Conservation (phyloP, 1,140 invertebrate species). For the Leptopilina clavipes region DNA sequence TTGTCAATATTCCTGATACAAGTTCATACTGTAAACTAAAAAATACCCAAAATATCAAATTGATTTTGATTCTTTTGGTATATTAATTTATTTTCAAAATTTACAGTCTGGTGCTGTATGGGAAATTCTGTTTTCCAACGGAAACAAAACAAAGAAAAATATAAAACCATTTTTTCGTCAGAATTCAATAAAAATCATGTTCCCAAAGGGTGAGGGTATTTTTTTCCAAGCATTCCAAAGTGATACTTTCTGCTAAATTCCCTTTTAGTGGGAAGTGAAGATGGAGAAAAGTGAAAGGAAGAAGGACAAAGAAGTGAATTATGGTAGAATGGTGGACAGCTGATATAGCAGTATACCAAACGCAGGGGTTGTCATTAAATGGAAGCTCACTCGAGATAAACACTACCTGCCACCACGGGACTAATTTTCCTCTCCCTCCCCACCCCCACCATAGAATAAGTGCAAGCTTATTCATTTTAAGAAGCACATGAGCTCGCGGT, state of each 20-base stretch:
- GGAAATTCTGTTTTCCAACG: no score
- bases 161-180: no score
- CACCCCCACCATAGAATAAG: slow-evolving; percentile 37
- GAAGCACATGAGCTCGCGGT: slow-evolving; percentile 61
- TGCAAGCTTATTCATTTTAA: slow-evolving; percentile 61
- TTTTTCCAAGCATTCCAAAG: no score
- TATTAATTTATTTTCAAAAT: no score
- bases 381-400: slow-evolving; percentile 73
- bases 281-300: slow-evolving; percentile 15
- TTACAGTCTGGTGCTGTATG: no score
- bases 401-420: slow-evolving; percentile 73
- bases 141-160: no score
- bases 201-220: no score
- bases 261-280: not conserved
- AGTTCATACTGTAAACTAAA: no score
- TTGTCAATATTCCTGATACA: no score
- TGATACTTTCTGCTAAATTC: not conserved
- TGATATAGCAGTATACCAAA: slow-evolving; percentile 52
- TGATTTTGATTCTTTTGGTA: no score
- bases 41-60: no score
- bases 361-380: slow-evolving; percentile 74
- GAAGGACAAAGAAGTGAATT: slow-evolving; percentile 13
- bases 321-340: slow-evolving; percentile 35
- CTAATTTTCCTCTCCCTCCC: slow-evolving; percentile 69
- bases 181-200: no score